Percentiles rank a stretch among this genome's conserved stretches.
phyloP scores from a whole-genome alignment of 2,888 invertebrate species.

The Chrysomela aeneicollis region DNA sequence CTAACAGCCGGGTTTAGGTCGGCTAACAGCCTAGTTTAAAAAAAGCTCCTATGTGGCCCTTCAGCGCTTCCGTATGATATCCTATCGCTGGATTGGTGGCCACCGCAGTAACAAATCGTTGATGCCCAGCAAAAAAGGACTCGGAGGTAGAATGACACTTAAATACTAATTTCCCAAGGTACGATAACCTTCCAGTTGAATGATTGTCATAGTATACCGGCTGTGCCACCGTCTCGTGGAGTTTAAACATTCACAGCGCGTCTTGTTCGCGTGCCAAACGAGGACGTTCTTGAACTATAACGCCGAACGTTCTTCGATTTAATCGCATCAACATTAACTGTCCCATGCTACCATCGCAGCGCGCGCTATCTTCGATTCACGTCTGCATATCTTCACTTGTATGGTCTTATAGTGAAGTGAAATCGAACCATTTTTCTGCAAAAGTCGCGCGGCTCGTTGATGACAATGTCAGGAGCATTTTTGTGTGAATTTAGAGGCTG shows the following conservation, averaged over 20 bases:
- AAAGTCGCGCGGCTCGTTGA: too few relatives aligned
- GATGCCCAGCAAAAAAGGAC: too few relatives aligned
- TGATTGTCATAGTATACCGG: neutral
- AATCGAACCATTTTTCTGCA: neutral
- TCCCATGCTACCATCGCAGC: neutral
- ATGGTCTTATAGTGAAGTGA: neutral
- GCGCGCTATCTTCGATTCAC: neutral
- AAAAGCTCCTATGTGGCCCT: too few relatives aligned
- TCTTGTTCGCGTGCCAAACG: constrained; percentile 44
- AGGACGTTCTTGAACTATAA: constrained; percentile 30
- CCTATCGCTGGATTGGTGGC: neutral
- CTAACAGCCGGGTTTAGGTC: too few relatives aligned
- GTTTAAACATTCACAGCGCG: constrained; percentile 42
- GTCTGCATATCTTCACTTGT: constrained; percentile 4
- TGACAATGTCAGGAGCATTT: too few relatives aligned
- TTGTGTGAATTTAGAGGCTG: too few relatives aligned
- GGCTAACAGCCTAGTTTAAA: too few relatives aligned
- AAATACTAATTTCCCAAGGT: neutral
- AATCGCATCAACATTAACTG: constrained; percentile 16
- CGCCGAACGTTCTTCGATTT: constrained; percentile 18
- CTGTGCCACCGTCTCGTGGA: constrained; percentile 1
- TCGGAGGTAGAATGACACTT: neutral
- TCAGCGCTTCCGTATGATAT: too few relatives aligned
- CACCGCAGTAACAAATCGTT: neutral
- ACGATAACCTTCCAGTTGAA: neutral